A percentile compares a stretch with the other conserved stretches of the same genome.
phyloP scores from a whole-genome alignment of 2,888 invertebrate genomes.

The Mellilla xanthometata region DNA sequence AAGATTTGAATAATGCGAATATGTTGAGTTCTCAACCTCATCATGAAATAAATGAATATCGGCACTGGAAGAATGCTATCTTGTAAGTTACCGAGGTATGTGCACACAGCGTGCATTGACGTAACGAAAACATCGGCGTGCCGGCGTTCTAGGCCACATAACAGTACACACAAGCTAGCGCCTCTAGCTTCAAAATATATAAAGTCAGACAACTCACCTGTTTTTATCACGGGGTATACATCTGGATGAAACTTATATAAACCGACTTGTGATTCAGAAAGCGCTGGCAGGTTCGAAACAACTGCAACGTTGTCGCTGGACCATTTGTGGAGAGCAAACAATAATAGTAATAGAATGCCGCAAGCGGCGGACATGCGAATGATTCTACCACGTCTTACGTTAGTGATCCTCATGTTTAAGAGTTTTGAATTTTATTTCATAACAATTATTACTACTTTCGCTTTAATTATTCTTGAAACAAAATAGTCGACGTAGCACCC shows the following conservation, averaged over 20 bases:
- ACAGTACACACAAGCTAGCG: conserved; percentile 36
- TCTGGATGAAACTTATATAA: conserved; percentile 60
- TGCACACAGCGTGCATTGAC: conserved; percentile 38
- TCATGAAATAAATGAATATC: no score
- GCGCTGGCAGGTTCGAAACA: conserved; percentile 36
- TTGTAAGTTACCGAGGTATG: conserved; percentile 16
- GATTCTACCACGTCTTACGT: conserved; percentile 82
- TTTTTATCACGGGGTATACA: conserved; percentile 64
- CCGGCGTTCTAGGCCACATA: conserved; percentile 47
- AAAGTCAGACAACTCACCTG: conserved; percentile 48
- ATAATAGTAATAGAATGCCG: conserved; percentile 79
- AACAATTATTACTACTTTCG: conserved; percentile 36
- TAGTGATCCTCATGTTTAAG: conserved; percentile 83
- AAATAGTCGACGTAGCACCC: conserved; percentile 35
- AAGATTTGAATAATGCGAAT: no score
- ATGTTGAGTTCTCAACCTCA: no score
- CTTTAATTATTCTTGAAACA: conserved; percentile 25
- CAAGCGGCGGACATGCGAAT: conserved; percentile 78
- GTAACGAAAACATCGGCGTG: conserved; percentile 44
- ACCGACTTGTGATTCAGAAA: conserved; percentile 43
- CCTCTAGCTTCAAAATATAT: conserved; percentile 10
- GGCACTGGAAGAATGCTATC: conserved; percentile 20
- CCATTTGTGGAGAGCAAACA: conserved; percentile 85
- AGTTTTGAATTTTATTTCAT: conserved; percentile 37
- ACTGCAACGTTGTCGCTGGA: conserved; percentile 67